Evolutionary conservation across 2,888 invertebrate species (phyloP), one percentile per base, ranked within the genome.

Genomic region (Digitonthophagus gazella): DNA sequence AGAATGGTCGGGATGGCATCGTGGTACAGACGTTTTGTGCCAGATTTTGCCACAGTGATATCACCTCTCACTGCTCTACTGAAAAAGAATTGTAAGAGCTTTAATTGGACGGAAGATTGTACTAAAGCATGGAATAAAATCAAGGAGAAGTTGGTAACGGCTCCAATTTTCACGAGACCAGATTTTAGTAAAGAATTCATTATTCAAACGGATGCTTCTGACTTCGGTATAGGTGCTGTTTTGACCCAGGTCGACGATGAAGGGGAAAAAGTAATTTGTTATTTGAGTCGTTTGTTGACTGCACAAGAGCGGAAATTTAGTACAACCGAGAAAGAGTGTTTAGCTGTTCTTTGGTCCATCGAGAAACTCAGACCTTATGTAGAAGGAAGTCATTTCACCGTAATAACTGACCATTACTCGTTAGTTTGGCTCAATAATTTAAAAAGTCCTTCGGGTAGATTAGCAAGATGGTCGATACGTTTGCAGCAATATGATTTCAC

Each of bases 131-230:
- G 67, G 55, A 22, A 57, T 11, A 6, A n/a, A n/a, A 63, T 71
- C 5, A 68, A 64, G 64, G 55, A 69, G 55, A 63, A 58, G 15
- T 58, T 71, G 15, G 63, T 69, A 8, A n/a, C 66, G 2, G 69
- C 70, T 2, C 72, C 72, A 1, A 15, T 71, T 15, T 58, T 70
- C 3, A 20, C 44, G 8, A 68, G 70, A 63, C 71, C 70, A 1
- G 66, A 72, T 63, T 71, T 64, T 55, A 22, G 5, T 20, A 8
- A 55, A 2, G 67, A 72, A 2, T 75, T 76, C 68, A 67, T 63
- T 1, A 55, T 76, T n/a, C 75, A 75, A 28, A 72, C 73, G 6
- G 76, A 76, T 69, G 75, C 74, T 1, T 70, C 70, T 6, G 70
- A 64, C 2, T 73, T 61, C 58, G 75, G 73, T 3, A n/a, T 75